Conservation (phyloP, 2,113 vertebrate genomes). For the Typhlomys cinereus region DNA sequence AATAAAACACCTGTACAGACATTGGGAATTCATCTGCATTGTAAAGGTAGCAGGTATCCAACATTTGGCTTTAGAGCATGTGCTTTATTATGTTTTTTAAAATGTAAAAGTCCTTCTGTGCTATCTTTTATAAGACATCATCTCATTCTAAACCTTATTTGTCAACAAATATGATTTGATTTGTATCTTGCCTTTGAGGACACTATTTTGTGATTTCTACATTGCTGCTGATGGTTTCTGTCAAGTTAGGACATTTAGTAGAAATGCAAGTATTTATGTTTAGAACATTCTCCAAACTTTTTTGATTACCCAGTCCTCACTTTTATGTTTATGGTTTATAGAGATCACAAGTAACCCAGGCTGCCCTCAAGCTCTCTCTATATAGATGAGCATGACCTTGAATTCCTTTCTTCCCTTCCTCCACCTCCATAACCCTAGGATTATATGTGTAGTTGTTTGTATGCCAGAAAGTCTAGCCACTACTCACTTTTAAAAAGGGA, state of each 20-base stretch:
- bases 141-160: conserved; percentile 44
- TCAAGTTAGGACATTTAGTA: conserved; percentile 36
- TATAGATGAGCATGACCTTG: background rate
- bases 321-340: background rate
- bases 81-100: conserved; percentile 40
- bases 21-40: conserved; percentile 10
- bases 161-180: conserved; percentile 44
- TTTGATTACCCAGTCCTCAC: background rate
- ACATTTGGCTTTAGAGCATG: conserved; percentile 34
- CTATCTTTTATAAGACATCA: background rate
- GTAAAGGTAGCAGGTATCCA: conserved; percentile 2
- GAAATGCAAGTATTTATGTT: conserved; percentile 32
- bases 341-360: background rate
- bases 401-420: background rate
- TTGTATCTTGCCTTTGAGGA: conserved; percentile 26
- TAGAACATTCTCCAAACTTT: background rate
- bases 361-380: background rate
- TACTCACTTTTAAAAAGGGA: conserved; percentile 15
- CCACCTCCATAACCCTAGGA: background rate
- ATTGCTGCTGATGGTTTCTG: conserved; percentile 22
- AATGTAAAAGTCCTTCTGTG: conserved; percentile 5
- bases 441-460: background rate
- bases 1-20: background rate
- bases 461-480: background rate
- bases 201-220: conserved; percentile 37